phyloP scores from a whole-genome alignment of 2,888 invertebrate species.

The Onthophagus sagittarius region DNA sequence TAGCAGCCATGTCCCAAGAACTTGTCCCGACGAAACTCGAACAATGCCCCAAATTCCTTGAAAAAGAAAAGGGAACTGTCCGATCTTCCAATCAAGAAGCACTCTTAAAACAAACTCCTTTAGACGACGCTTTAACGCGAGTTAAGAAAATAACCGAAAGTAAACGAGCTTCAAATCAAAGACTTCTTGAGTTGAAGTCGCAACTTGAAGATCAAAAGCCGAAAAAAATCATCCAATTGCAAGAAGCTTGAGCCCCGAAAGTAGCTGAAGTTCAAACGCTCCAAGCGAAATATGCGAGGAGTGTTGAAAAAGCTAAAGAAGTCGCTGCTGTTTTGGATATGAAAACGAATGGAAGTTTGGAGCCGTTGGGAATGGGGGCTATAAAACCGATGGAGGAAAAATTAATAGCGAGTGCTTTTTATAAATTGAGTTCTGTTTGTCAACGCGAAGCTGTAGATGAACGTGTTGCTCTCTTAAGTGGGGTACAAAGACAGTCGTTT shows the following conservation, averaged over 20 bases:
- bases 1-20: constrained; percentile 66
- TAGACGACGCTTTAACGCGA: constrained; percentile 80
- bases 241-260: constrained; percentile 65
- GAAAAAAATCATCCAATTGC: constrained; percentile 54
- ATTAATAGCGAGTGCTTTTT: constrained; percentile 82
- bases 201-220: constrained; percentile 59
- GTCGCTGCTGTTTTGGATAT: constrained; percentile 83
- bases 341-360: constrained; percentile 54
- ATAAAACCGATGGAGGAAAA: constrained; percentile 78
- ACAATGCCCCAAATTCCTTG: constrained; percentile 78
- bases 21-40: constrained; percentile 71
- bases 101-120: constrained; percentile 65
- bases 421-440: constrained; percentile 68
- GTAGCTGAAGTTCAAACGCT: constrained; percentile 74
- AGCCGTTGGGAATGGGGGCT: constrained; percentile 32
- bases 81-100: constrained; percentile 59
- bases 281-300: constrained; percentile 83
- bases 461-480: constrained; percentile 68
- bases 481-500: constrained; percentile 77
- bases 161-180: constrained; percentile 74
- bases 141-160: constrained; percentile 72
- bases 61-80: constrained; percentile 85
- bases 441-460: constrained; percentile 81
- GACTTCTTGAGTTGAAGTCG: constrained; percentile 76
- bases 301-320: constrained; percentile 88